These are phyloP conservation scores for Amblyopsis rosae DNA, from an alignment of 2,113 vertebrate genomes.

Conservation along the genomic window DNA sequence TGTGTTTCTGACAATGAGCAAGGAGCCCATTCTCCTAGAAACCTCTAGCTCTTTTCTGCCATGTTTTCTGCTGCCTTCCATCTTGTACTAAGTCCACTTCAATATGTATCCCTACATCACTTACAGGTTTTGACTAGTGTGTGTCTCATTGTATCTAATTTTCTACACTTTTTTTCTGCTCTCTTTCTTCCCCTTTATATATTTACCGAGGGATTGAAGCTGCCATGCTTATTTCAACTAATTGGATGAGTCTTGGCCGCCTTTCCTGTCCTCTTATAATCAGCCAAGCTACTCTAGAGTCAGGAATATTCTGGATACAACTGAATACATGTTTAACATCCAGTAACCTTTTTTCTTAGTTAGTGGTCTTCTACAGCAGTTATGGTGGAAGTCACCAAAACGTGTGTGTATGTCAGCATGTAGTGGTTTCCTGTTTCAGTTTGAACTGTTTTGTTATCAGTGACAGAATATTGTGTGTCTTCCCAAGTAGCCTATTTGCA, in stretches of 20 bases:
- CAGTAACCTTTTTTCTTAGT: neutral
- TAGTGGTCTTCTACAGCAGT: neutral
- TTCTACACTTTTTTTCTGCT: neutral
- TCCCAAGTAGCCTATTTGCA: too few species aligned
- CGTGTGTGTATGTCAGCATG: constrained; percentile 23
- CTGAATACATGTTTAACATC: neutral
- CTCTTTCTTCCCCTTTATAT: constrained; percentile 22
- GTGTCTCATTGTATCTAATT: neutral
- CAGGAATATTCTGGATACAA: neutral
- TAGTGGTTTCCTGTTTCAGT: neutral
- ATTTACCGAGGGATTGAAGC: constrained; percentile 53
- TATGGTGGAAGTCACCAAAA: constrained; percentile 24
- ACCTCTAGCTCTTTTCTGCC: neutral
- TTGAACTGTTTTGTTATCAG: neutral
- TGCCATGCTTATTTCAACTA: constrained; percentile 60
- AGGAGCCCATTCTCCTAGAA: neutral
- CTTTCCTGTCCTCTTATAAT: neutral
- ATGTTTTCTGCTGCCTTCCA: neutral
- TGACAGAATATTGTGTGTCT: neutral
- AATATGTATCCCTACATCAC: neutral
- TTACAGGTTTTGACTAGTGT: neutral
- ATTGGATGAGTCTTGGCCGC: constrained; percentile 58
- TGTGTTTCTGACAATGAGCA: neutral
- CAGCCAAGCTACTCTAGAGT: neutral
- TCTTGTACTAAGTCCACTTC: neutral